Evolutionary conservation across 2,888 invertebrate species (phyloP).

Genomic region (Cactoblastis cactorum): DNA sequence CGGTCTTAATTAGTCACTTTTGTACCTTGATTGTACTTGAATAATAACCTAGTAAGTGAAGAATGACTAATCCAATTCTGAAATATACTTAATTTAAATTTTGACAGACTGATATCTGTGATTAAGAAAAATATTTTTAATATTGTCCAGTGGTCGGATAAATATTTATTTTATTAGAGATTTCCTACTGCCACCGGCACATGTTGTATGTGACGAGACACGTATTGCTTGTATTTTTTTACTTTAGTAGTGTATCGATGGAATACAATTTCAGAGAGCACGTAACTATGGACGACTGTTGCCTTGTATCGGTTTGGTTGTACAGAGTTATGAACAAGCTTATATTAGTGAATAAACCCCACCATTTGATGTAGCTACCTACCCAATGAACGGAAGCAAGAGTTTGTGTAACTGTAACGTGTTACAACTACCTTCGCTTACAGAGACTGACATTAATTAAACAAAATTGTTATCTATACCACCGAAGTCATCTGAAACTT

Average conservation of each 20-base stretch:
- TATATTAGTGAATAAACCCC: conserved; percentile 51
- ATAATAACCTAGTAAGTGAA: conserved; percentile 70
- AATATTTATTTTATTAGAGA: conserved; percentile 77
- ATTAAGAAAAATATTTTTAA: conserved; percentile 80
- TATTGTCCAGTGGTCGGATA: conserved; percentile 78
- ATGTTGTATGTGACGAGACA: conserved; percentile 57
- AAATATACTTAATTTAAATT: conserved; percentile 80
- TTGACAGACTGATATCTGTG: conserved; percentile 80
- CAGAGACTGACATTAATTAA: conserved; percentile 55
- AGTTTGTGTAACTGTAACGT: conserved; percentile 39
- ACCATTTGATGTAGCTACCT: conserved; percentile 45
- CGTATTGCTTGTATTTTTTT: conserved; percentile 54
- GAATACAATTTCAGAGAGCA: conserved; percentile 39
- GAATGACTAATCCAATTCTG: conserved; percentile 75
- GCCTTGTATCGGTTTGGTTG: conserved; percentile 45
- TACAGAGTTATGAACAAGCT: conserved; percentile 56
- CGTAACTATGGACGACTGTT: conserved; percentile 35
- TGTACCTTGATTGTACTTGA: conserved; percentile 77
- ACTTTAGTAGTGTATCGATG: conserved; percentile 52
- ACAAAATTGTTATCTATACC: conserved; percentile 55
- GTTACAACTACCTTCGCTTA: conserved; percentile 33
- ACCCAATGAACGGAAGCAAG: conserved; percentile 36
- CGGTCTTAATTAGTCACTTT: conserved; percentile 76
- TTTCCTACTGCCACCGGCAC: conserved; percentile 72
- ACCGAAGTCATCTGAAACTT: conserved; percentile 72